phyloP scores from a whole-genome alignment of 2,888 invertebrate genomes.

The Drosophila birchii region DNA sequence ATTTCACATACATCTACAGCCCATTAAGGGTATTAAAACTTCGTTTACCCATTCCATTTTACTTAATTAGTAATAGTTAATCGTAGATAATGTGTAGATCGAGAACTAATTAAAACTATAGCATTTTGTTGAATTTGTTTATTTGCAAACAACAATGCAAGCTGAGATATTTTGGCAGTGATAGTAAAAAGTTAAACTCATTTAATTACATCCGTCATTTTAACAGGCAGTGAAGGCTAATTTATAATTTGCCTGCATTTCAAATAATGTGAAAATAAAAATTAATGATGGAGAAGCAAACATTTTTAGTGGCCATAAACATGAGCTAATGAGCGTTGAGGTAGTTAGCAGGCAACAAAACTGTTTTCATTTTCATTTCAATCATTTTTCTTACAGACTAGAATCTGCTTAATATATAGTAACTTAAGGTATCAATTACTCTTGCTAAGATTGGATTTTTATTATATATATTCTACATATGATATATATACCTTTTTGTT shows the following conservation, averaged over 20 bases:
- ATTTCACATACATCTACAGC: neutral
- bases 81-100: neutral
- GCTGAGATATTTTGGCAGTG: no score
- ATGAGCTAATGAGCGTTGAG: neutral
- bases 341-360: neutral
- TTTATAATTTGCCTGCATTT: neutral
- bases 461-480: no score
- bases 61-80: neutral
- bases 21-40: neutral
- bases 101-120: neutral
- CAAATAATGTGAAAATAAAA: neutral
- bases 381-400: neutral
- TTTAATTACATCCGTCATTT: neutral
- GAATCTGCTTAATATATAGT: neutral
- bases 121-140: neutral
- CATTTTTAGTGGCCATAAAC: constrained; percentile 4
- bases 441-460: no score
- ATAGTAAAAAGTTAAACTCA: no score
- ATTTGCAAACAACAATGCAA: no score
- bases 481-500: no score
- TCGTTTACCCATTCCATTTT: neutral
- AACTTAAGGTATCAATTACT: neutral
- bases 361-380: neutral
- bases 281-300: neutral
- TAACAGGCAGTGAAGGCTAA: neutral